Conservation (phyloP, 2,113 vertebrate genomes). For the Rhabdomys dilectus region DNA sequence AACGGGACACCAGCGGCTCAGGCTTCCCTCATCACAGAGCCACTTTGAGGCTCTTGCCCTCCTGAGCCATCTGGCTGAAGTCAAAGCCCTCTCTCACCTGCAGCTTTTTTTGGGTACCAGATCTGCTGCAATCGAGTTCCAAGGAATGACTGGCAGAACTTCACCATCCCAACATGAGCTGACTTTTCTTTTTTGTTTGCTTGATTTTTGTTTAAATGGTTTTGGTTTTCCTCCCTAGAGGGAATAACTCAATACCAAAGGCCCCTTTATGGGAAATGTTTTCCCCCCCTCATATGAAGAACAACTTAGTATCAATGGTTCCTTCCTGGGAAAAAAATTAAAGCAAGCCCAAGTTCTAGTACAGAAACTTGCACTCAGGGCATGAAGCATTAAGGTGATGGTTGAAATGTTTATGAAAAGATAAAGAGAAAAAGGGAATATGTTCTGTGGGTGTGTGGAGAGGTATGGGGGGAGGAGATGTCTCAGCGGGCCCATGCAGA, state of each 20-base stretch:
- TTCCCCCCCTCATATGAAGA: not conserved
- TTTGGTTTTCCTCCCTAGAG: not conserved
- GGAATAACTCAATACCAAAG: not conserved
- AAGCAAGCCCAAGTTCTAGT: not conserved
- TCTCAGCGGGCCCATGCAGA: too few species aligned
- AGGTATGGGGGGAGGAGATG: too few species aligned
- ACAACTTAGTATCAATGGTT: not conserved
- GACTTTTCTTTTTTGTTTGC: not conserved
- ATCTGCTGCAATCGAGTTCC: not conserved
- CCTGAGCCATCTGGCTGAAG: not conserved
- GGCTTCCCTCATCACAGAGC: not conserved
- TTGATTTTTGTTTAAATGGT: not conserved
- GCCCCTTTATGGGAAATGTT: not conserved
- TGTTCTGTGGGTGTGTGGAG: too few species aligned
- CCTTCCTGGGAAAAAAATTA: not conserved
- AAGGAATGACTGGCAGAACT: not conserved
- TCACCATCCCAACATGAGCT: not conserved
- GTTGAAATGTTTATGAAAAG: too few species aligned
- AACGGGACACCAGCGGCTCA: not conserved
- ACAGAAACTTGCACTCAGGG: not conserved
- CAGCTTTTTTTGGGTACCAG: not conserved
- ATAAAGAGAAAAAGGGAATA: too few species aligned
- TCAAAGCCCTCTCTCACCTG: not conserved
- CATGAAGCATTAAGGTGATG: not conserved
- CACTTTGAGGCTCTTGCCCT: not conserved